Evolutionary conservation across 2,888 invertebrate genomes (phyloP), one percentile per base, ranked within the genome.

Genomic region (Eucera pruinosa): DNA sequence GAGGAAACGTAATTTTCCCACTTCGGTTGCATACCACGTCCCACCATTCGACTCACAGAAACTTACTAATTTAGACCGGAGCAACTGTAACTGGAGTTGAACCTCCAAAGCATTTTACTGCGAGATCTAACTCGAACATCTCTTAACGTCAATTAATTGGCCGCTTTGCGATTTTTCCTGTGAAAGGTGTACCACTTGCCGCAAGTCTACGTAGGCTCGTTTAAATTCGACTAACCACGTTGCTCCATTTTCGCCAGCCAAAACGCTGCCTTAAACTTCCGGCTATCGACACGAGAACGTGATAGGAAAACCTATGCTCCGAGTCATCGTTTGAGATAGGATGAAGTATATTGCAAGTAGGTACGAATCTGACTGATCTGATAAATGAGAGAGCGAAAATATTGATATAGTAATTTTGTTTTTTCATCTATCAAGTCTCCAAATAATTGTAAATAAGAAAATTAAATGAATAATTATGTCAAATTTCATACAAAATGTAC

Each of bases 261-360:
- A 11, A 27, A 25, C 25, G 45, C 15, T 25, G 20, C 18, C 25
- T 65, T 41, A 57, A 70, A 57, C 57, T 65, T 41, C 48, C 30
- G 9, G 18, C 57, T 39, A 64, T 57, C 30, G 57, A 18, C 27
- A n/a, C 41, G 5, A 13, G 33, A 58, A 65, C 50, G 57, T 65
- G 43, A 45, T 66, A 58, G 18, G 50, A 43, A 52, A 71, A 58
- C 66, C 41, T 66, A 58, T 48, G 55, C 20, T 41, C 4, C 47
- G 9, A 48, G 23, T 30, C 2, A 39, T 50, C 25, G 30, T 43
- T 36, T 43, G n/a, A n/a, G n/a, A n/a, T n/a, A n/a, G n/a, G n/a
- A n/a, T n/a, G n/a, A n/a, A n/a, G n/a, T n/a, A n/a, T n/a, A n/a
- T n/a, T n/a, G n/a, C n/a, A n/a, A n/a, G n/a, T n/a, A n/a, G n/a